Evolutionary conservation across 2,888 invertebrate genomes (phyloP), one percentile per base, ranked within the genome.

Genomic region (Agonum fuliginosum): DNA sequence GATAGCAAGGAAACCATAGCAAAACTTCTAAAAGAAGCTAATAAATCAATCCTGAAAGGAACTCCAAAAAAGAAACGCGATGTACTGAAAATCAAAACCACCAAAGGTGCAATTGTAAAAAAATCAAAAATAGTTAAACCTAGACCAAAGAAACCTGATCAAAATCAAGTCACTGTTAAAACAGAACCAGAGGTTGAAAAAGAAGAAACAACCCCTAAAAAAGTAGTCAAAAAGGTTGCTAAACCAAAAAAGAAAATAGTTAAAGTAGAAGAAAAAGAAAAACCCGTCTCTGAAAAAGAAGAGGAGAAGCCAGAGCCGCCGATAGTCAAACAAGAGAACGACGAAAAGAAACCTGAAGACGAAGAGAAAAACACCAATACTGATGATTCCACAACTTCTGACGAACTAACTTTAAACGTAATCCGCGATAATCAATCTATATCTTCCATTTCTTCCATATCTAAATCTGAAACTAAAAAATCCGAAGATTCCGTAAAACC

Each of bases 21-120:
- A 54, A 82, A 83, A 78, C 78, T 81, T 14, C 54, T 82, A 51
- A 81, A 80, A 75, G 79, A 82, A 78, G 81, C 81, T n/a, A 81
- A 80, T 43, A 80, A 80, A 78, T 80, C 48, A 46, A 30, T 71
- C 27, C 22, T 70, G 70, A 65, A 79, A 76, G 27, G 30, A 67
- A 27, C 54, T 6, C 34, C 65, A 12, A 79, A 78, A 62, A 54
- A 54, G 71, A 75, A 74, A 74, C 62, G 58, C 8, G 71, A 72
- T 12, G 30, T 48, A 34, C 82, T 83, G 22, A 81, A 82, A 22
- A 79, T 80, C 73, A 81, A 81, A 80, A 75, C 67, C 75, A 82
- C 79, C 51, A 79, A 77, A 48, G 14, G 58, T n/a, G 43, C 22
- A 58, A 62, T 75, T 14, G 78, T 79, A 62, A 79, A 80, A 58